phyloP scores from a whole-genome alignment of 2,113 vertebrate genomes.

The Grantiella picta region DNA sequence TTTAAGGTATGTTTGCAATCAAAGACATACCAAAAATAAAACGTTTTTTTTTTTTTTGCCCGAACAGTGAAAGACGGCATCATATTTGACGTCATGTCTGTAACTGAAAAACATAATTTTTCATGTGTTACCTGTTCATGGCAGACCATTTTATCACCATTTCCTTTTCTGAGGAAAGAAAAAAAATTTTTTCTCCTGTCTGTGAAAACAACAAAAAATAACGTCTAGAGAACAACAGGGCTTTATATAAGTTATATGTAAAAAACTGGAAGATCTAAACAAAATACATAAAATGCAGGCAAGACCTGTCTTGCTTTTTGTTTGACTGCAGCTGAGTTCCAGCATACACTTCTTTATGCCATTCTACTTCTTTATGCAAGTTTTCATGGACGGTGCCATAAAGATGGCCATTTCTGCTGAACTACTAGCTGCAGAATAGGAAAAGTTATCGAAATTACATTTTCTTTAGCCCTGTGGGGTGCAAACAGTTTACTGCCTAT shows the following conservation, averaged over 20 bases:
- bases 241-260: neutral
- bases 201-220: neutral
- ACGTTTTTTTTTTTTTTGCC: accelerated
- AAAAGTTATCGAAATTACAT: neutral
- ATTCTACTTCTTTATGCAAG: neutral
- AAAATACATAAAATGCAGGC: neutral
- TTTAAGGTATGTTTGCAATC: neutral
- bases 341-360: neutral
- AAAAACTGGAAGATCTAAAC: neutral
- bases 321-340: neutral
- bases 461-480: neutral
- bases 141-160: neutral
- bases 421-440: neutral
- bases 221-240: neutral
- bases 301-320: neutral
- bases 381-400: neutral
- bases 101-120: neutral
- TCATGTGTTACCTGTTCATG: neutral
- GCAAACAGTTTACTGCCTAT: neutral
- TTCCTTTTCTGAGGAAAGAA: neutral
- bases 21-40: neutral
- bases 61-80: neutral
- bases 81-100: accelerated
- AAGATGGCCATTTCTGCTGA: neutral
- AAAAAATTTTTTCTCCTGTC: neutral